These are phyloP conservation scores for Morinoia aosen DNA, from an alignment of 2,888 invertebrate genomes.

Conservation along the genomic window DNA sequence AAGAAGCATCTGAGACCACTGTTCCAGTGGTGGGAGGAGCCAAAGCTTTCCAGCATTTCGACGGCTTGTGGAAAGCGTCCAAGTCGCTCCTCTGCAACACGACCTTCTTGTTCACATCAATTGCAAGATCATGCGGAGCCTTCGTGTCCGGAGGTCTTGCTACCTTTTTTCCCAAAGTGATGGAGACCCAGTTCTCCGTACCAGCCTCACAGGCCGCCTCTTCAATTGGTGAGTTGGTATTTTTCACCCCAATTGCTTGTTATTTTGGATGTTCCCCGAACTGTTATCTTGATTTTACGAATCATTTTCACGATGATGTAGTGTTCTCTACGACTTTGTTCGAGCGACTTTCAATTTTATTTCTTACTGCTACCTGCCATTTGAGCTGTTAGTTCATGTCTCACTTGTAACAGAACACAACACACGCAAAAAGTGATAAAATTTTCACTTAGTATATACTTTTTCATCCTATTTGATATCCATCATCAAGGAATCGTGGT, in stretches of 20 bases:
- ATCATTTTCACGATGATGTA: background rate
- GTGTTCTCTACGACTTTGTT: background rate
- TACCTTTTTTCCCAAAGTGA: conserved; percentile 85
- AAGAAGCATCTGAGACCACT: background rate
- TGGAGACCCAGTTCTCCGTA: conserved; percentile 86
- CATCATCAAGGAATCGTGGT: conserved; percentile 78
- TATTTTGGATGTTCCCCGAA: background rate
- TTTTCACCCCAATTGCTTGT: background rate
- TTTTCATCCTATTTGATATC: too few relatives aligned
- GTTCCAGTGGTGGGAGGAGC: background rate
- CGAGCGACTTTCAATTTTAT: too few relatives aligned
- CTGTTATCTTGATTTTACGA: background rate
- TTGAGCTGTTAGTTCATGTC: background rate
- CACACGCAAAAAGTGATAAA: too few relatives aligned
- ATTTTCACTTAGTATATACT: background rate
- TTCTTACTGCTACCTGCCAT: too few relatives aligned
- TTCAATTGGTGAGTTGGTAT: conserved; percentile 66
- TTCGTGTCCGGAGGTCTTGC: conserved; percentile 83
- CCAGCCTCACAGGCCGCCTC: conserved; percentile 82
- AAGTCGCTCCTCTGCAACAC: conserved; percentile 76
- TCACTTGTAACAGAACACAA: background rate
- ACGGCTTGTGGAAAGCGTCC: background rate
- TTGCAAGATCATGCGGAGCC: conserved; percentile 85
- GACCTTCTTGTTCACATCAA: conserved; percentile 83
- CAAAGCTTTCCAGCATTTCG: background rate